Conservation (phyloP, 2,113 vertebrate species). For the Aix galericulata region DNA sequence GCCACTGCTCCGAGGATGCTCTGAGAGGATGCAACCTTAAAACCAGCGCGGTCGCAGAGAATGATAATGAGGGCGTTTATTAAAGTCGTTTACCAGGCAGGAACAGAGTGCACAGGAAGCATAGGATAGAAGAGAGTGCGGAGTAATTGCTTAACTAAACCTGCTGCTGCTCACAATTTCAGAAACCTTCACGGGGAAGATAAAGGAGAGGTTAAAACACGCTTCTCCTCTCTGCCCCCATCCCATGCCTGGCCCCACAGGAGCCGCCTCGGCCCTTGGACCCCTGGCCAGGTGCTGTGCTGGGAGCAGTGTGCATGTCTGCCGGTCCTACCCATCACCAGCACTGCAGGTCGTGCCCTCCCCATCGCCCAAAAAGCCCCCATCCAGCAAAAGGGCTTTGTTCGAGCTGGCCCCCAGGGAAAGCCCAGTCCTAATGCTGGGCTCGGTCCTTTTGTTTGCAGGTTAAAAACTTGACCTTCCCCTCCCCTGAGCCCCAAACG, state of each 20-base stretch:
- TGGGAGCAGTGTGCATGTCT: not conserved
- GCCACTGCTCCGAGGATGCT: not conserved
- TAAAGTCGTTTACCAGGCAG: not conserved
- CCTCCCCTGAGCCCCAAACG: conserved; percentile 5
- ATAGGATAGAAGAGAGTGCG: not conserved
- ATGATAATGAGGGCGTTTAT: not conserved
- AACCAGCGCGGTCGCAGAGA: not conserved
- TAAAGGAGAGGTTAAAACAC: not conserved
- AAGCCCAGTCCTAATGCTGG: not conserved
- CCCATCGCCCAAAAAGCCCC: not conserved
- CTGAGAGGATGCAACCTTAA: not conserved
- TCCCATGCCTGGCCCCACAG: not conserved
- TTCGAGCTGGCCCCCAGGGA: not conserved
- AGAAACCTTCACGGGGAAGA: not conserved
- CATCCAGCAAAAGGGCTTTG: conserved; percentile 27
- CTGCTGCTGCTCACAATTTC: not conserved
- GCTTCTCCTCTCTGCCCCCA: not conserved
- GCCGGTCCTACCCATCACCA: not conserved
- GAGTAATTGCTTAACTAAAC: not conserved
- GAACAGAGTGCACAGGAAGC: not conserved
- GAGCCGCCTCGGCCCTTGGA: not conserved
- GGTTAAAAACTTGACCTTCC: conserved; percentile 65
- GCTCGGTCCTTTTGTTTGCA: conserved; percentile 41
- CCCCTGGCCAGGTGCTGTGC: not conserved
- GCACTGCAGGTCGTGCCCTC: not conserved